A percentile compares a stretch with the other conserved stretches of the same genome.
phyloP scores from a whole-genome alignment of 92 coral and sea anemone genomes.

The Siderastrea siderea region DNA sequence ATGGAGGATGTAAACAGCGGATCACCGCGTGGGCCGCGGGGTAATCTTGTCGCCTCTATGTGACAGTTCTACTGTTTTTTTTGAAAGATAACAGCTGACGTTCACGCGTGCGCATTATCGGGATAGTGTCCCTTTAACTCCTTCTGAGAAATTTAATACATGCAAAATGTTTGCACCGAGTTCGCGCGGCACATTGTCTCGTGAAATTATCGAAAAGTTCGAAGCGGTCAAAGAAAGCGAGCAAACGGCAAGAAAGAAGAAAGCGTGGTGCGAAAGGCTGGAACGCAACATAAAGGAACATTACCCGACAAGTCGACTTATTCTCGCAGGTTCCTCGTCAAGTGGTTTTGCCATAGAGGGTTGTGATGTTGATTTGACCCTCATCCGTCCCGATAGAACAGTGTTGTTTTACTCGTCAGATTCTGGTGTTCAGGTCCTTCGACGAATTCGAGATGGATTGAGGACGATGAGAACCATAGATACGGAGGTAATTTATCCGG shows the following conservation, averaged over 20 bases:
- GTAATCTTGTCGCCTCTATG: too few relatives aligned
- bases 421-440: constrained; percentile 15
- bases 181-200: constrained; percentile 6
- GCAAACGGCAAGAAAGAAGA: constrained; percentile 45
- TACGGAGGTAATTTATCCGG: constrained; percentile 9
- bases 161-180: not conserved
- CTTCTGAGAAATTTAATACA: not conserved
- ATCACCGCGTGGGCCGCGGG: too few relatives aligned
- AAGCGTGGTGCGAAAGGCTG: constrained; percentile 49
- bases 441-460: constrained; percentile 27
- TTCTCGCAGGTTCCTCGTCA: constrained; percentile 73
- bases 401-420: not conserved
- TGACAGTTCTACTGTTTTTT: too few relatives aligned
- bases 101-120: too few relatives aligned
- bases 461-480: not conserved
- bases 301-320: constrained; percentile 48
- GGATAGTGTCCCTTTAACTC: too few relatives aligned
- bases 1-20: too few relatives aligned
- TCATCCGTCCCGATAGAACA: constrained; percentile 28
- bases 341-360: constrained; percentile 59
- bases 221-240: constrained; percentile 44
- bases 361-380: constrained; percentile 75
- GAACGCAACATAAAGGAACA: constrained; percentile 19
- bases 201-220: constrained; percentile 51
- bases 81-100: too few relatives aligned